These are phyloP conservation scores for Tringa solitaria DNA, from an alignment of 2,113 vertebrate species.

Conservation along the genomic window DNA sequence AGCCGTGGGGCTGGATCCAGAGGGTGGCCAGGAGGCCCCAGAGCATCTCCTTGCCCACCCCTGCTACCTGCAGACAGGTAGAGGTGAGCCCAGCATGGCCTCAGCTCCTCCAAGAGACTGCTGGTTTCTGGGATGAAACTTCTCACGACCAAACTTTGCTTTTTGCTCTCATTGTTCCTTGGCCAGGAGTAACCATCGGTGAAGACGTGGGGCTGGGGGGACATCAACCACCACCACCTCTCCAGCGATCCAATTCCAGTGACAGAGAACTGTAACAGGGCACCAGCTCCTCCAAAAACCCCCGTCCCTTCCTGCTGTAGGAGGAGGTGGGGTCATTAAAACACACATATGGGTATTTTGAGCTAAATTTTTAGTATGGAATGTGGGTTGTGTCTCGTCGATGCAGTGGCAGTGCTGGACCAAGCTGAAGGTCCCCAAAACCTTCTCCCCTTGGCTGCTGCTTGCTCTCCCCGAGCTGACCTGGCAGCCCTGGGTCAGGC, in stretches of 20 bases:
- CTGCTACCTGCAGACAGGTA: too few relatives aligned
- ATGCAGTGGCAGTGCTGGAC: background rate
- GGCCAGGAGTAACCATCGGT: background rate
- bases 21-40: background rate
- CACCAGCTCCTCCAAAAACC: background rate
- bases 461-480: too few relatives aligned
- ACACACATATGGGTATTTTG: accelerated
- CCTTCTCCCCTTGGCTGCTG: too few relatives aligned
- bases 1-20: accelerated
- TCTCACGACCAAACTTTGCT: too few relatives aligned
- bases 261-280: background rate
- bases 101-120: background rate
- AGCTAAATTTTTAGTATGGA: too few relatives aligned
- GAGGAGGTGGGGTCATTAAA: background rate
- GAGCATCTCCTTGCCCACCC: background rate
- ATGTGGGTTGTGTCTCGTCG: accelerated
- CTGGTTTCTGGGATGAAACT: background rate
- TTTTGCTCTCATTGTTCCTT: accelerated
- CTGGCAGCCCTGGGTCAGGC: too few relatives aligned
- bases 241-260: accelerated
- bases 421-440: background rate
- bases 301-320: accelerated
- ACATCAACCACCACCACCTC: background rate
- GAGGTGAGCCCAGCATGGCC: background rate
- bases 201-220: too few relatives aligned